Base-by-base conservation (phyloP, 2,888 invertebrate genomes). In the Aradus depressus region DNA sequence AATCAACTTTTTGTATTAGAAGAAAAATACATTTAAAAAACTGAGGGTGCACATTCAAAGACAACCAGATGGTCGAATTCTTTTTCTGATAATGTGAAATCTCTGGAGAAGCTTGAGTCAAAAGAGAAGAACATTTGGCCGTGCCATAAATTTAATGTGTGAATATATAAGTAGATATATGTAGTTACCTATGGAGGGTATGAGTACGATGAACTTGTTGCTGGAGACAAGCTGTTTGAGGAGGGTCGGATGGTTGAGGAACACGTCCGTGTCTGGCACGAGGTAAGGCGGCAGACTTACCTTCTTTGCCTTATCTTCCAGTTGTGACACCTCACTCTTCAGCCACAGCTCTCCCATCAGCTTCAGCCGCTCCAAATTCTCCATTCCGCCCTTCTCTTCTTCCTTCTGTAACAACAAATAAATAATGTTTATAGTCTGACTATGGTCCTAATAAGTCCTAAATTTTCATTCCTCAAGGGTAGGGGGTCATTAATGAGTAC, bases 311-410 rank as follows among this genome's bases (percentile, higher is more conserved):
- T 80, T 76, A 58, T 75, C 82, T 68, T 93, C 92, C 57, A 93
- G 68, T 56, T 88, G 85, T 38, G 81, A 79, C 16, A 93, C 91
- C 66, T 89, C 91, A 4, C 89, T 85, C 60, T 81, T 80, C 49
- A 95, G 71, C 86, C 93, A 90, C 51, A 93, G 72, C 60, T 84
- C 84, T 2, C 92, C 92, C 79, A 93, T 85, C 47, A 88, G 81
- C 56, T 81, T 77, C 75, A 86, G 81, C 3, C 44, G 5, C 21
- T 45, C 44, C 57, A 86, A 66, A 53, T 79, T 79, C 43, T 77
- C 75, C 50, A 18, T 41, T 41, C 49, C 22, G 12, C 34, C 31
- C 22, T 72, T 68, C 67, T 51, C 56, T 44, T 53, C 54, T 37
- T 50, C 50, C 6, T 41, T 43, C 55, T 54, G 34, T 19, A 42